These are phyloP conservation scores for Halcyon badia DNA, from an alignment of 2,797 vertebrate genomes.

Conservation along the genomic window DNA sequence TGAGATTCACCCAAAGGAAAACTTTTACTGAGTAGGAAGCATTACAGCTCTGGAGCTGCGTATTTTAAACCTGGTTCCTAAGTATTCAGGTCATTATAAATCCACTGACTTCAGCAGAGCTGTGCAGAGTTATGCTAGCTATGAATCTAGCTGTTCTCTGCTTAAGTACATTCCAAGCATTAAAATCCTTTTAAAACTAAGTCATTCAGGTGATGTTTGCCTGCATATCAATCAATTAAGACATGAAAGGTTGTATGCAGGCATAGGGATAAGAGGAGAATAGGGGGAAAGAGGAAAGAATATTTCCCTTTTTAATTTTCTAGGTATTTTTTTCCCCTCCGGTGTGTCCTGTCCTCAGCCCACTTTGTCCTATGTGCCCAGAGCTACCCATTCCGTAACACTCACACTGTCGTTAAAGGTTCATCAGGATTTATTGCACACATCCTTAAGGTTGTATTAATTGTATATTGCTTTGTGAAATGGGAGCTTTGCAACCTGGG, in stretches of 20 bases:
- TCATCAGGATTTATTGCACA: conserved; percentile 34
- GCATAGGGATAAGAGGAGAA: neutral
- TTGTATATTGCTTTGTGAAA: neutral
- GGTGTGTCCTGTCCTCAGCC: neutral
- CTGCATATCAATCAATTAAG: conserved; percentile 5
- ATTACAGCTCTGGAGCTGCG: neutral
- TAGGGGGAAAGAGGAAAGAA: neutral
- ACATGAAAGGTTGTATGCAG: neutral
- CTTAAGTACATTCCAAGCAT: conserved; percentile 15
- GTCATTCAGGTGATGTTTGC: conserved; percentile 20
- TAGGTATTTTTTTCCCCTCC: neutral
- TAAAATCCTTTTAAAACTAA: conserved; percentile 16
- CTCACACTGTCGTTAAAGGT: neutral
- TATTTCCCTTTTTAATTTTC: neutral
- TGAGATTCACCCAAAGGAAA: neutral
- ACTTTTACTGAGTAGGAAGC: neutral
- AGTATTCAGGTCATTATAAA: conserved; percentile 35
- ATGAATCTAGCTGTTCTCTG: conserved; percentile 22
- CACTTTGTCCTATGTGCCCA: neutral
- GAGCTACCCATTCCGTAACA: neutral
- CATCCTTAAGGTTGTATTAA: neutral
- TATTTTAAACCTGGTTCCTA: conserved; percentile 43
- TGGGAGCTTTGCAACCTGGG: neutral
- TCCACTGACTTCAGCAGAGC: conserved; percentile 42
- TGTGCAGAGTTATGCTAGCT: neutral